These are phyloP conservation scores for Capromys pilorides DNA, from an alignment of 2,797 vertebrate genomes.

Conservation along the genomic window DNA sequence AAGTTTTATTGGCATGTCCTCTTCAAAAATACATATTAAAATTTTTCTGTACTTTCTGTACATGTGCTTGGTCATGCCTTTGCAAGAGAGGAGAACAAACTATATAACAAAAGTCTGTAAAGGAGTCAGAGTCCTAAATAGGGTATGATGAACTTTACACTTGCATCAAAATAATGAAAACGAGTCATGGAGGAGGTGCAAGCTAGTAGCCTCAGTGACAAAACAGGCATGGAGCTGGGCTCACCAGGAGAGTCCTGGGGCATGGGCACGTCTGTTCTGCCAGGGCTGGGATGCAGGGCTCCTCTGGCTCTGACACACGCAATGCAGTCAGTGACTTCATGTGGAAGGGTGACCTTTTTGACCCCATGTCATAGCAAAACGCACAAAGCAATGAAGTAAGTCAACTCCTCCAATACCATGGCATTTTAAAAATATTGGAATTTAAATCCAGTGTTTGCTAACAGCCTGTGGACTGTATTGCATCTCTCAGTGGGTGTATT, in stretches of 20 bases:
- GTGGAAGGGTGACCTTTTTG: background rate
- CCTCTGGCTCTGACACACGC: background rate
- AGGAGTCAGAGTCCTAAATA: background rate
- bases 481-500: background rate
- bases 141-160: background rate
- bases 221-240: background rate
- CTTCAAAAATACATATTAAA: background rate
- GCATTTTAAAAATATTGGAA: background rate
- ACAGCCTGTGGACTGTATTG: background rate
- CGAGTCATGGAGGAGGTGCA: background rate
- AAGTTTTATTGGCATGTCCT: background rate
- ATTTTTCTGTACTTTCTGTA: background rate
- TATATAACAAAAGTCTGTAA: background rate
- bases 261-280: rapidly evolving
- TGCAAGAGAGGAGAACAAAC: background rate
- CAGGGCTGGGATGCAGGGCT: background rate
- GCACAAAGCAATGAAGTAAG: background rate
- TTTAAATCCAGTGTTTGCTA: background rate
- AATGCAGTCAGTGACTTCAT: background rate
- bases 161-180: background rate
- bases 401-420: background rate
- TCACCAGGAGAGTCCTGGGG: background rate
- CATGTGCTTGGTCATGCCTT: background rate
- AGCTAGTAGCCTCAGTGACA: background rate
- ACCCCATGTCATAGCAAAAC: background rate